These are phyloP conservation scores for Myiopsitta monachus DNA, from an alignment of 2,113 vertebrate genomes.

Conservation along the genomic window DNA sequence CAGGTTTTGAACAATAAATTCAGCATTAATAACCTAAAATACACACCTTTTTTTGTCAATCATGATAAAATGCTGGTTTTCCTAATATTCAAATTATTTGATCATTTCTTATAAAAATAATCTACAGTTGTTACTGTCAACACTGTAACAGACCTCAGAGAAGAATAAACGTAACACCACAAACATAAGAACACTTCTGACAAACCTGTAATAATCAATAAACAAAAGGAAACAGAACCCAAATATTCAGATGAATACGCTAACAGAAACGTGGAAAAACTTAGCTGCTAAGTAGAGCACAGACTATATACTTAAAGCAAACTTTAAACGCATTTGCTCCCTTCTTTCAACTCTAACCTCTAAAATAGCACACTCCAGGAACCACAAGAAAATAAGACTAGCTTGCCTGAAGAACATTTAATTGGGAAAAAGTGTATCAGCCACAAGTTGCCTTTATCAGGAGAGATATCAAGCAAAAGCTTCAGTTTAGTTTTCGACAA, in stretches of 20 bases:
- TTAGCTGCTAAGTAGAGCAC: not conserved
- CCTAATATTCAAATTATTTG: not conserved
- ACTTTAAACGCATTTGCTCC: not conserved
- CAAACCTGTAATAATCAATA: not conserved
- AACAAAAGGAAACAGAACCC: not conserved
- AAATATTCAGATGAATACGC: not conserved
- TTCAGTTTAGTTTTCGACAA: not conserved
- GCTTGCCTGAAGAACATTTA: constrained; percentile 9
- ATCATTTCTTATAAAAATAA: not conserved
- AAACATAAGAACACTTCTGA: not conserved
- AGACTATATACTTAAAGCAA: not conserved
- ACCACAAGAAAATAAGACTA: constrained; percentile 22
- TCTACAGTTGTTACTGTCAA: not conserved
- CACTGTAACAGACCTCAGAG: not conserved
- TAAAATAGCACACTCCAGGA: not conserved
- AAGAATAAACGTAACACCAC: not conserved
- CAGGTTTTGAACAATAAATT: not conserved
- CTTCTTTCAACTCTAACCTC: constrained; percentile 1
- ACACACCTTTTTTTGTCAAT: not conserved
- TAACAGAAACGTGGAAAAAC: not conserved
- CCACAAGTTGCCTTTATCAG: not conserved
- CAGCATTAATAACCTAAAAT: not conserved
- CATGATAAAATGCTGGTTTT: not conserved
- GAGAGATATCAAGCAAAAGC: constrained; percentile 2
- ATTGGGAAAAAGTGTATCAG: not conserved